Conservation (phyloP, 1,140 invertebrate genomes). For the Drosophila tani region DNA sequence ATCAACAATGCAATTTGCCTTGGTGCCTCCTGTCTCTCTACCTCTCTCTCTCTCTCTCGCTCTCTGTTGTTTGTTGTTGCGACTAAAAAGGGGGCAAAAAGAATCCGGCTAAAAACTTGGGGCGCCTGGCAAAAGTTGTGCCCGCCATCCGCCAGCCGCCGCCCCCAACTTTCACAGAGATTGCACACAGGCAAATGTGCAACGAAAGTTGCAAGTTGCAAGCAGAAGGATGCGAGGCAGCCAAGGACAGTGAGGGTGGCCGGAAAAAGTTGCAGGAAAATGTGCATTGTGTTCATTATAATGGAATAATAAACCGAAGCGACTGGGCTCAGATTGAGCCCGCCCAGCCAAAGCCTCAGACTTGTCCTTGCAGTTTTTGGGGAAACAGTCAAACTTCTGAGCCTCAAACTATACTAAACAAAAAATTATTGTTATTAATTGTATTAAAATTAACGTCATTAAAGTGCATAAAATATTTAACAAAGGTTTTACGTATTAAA, state of each 20-base stretch:
- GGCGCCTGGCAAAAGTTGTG: constrained; percentile 60
- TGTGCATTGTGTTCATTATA: constrained; percentile 81
- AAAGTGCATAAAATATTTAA: too few relatives aligned
- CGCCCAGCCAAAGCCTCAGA: not conserved
- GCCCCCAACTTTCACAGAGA: constrained; percentile 45
- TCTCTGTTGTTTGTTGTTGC: constrained; percentile 25
- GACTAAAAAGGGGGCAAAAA: constrained; percentile 32
- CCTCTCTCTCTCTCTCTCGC: not conserved
- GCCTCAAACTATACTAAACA: not conserved
- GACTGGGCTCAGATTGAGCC: constrained; percentile 48
- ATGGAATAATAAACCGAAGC: constrained; percentile 79
- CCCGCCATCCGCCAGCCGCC: constrained; percentile 37
- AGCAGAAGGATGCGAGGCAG: constrained; percentile 18
- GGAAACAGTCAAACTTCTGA: constrained; percentile 17
- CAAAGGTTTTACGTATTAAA: not conserved
- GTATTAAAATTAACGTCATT: not conserved
- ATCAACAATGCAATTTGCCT: constrained; percentile 82
- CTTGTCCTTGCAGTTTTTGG: constrained; percentile 27
- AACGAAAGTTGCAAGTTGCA: constrained; percentile 66
- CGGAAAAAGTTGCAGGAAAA: constrained; percentile 70
- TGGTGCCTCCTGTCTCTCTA: constrained; percentile 56
- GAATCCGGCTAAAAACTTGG: constrained; percentile 65
- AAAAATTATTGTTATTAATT: not conserved
- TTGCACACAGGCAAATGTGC: constrained; percentile 77
- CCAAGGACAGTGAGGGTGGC: constrained; percentile 42